phyloP scores from a whole-genome alignment of 2,888 invertebrate genomes.

The Lepetodrilus schrolli region DNA sequence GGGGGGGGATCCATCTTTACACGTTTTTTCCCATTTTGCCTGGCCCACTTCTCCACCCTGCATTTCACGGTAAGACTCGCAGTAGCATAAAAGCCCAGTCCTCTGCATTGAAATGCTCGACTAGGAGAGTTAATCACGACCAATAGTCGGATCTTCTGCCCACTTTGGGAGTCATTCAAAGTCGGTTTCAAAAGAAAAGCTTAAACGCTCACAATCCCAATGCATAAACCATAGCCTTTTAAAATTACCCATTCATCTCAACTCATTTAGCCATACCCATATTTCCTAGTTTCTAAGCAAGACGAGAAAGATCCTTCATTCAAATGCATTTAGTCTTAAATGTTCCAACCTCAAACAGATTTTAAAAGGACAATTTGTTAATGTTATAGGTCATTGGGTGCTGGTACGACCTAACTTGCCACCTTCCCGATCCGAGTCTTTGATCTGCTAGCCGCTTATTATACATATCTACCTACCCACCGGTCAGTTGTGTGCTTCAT shows the following conservation, averaged over 20 bases:
- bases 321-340: slow-evolving; percentile 3
- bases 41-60: not conserved
- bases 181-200: not conserved
- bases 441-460: not conserved
- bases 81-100: not conserved
- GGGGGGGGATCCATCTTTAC: no score
- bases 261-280: not conserved
- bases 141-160: not conserved
- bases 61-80: not conserved
- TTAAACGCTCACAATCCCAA: not conserved
- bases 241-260: not conserved
- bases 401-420: not conserved
- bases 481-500: not conserved
- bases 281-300: not conserved
- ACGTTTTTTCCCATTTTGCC: not conserved
- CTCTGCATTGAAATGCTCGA: not conserved
- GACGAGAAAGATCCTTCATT: not conserved
- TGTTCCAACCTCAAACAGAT: not conserved
- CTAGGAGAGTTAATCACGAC: slow-evolving; percentile 1
- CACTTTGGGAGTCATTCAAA: not conserved
- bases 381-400: slow-evolving; percentile 3
- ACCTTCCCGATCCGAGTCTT: not conserved
- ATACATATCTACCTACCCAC: slow-evolving; percentile 4
- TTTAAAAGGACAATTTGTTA: not conserved
- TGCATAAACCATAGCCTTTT: not conserved